A percentile compares a stretch with the other conserved stretches of the same genome.
Evolutionary conservation across 2,888 invertebrate genomes (phyloP).

Genomic region (Eristalis tenax): DNA sequence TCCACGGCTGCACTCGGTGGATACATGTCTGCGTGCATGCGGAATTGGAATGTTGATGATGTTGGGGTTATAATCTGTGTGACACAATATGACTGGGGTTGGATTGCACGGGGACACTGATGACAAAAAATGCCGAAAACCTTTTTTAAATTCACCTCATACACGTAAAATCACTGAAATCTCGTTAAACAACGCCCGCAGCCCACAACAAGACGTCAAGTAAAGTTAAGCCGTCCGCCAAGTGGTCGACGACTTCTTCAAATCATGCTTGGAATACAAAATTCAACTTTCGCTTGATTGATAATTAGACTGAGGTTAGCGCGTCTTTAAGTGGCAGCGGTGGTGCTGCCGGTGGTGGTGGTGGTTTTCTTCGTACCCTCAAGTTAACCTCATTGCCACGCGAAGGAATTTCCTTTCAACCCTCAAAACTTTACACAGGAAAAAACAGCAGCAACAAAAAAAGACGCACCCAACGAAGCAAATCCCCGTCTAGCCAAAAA

Average conservation of each 20-base stretch:
- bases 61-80: neutral
- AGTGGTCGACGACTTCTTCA: neutral
- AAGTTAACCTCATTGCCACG: neutral
- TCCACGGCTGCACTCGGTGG: neutral
- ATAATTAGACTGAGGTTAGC: neutral
- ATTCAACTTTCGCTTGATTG: neutral
- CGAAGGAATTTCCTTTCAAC: conserved; percentile 2
- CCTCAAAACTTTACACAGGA: neutral
- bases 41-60: neutral
- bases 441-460: conserved; percentile 5
- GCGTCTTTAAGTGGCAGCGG: neutral
- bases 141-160: neutral
- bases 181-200: neutral
- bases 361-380: neutral
- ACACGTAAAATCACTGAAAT: neutral
- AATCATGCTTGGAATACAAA: neutral
- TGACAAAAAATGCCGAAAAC: no score
- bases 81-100: neutral
- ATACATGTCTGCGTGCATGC: neutral
- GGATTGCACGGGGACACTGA: neutral
- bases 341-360: neutral
- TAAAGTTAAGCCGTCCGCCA: no score
- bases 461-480: neutral
- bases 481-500: conserved; percentile 22
- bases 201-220: neutral